These are phyloP conservation scores for Ceraclea dissimilis DNA, from an alignment of 2,888 invertebrate genomes.

Conservation along the genomic window DNA sequence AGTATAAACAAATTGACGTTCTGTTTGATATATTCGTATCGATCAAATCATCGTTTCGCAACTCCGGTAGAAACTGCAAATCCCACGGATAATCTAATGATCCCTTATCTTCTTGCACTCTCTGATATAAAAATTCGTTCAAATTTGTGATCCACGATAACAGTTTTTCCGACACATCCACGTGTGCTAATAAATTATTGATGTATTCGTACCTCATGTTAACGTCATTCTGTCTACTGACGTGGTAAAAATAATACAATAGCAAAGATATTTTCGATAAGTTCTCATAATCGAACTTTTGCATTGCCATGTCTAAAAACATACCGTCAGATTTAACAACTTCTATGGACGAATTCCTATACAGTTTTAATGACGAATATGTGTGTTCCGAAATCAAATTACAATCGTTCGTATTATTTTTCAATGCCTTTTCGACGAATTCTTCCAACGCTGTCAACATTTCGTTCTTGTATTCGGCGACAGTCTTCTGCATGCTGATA, in stretches of 20 bases:
- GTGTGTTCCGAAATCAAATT: slow-evolving; percentile 31
- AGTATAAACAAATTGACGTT: slow-evolving; percentile 43
- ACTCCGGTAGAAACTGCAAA: slow-evolving; percentile 16
- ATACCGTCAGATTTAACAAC: slow-evolving; percentile 50
- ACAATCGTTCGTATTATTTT: slow-evolving; percentile 12
- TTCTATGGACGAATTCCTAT: slow-evolving; percentile 44
- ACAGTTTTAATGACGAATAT: slow-evolving; percentile 41
- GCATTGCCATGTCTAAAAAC: slow-evolving; percentile 30
- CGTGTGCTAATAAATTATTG: slow-evolving; percentile 5
- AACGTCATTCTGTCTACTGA: slow-evolving; percentile 34
- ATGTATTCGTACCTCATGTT: slow-evolving; percentile 29
- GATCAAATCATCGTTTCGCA: slow-evolving; percentile 3
- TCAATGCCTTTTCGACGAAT: slow-evolving; percentile 15
- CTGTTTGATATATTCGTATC: slow-evolving; percentile 33
- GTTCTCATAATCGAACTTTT: slow-evolving; percentile 4
- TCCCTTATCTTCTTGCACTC: background rate
- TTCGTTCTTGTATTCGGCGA: slow-evolving; percentile 45
- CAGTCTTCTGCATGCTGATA: slow-evolving; percentile 35
- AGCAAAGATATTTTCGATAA: slow-evolving; percentile 27
- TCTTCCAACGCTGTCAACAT: slow-evolving; percentile 36
- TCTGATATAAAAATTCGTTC: slow-evolving; percentile 8
- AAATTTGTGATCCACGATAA: slow-evolving; percentile 8
- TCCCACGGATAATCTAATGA: slow-evolving; percentile 19
- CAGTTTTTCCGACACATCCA: slow-evolving; percentile 2
- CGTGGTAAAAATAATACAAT: slow-evolving; percentile 37